Conservation (phyloP, 1,140 invertebrate species). For the Liolophura sinensis region DNA sequence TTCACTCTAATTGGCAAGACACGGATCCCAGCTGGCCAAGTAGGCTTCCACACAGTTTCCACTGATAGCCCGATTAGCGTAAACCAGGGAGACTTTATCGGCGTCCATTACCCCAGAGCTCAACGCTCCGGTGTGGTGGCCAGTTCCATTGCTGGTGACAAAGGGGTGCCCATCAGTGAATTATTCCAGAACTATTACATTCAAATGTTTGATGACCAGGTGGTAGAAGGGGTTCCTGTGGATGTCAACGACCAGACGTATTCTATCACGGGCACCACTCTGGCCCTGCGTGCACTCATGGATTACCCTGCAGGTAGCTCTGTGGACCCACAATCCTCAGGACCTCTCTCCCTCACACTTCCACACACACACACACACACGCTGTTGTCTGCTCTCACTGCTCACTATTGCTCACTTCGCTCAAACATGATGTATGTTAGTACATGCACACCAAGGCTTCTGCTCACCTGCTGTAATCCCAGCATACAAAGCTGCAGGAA, state of each 20-base stretch:
- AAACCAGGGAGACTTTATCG: slow-evolving; percentile 46
- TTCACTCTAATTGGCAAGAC: slow-evolving; percentile 37
- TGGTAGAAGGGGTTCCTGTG: slow-evolving; percentile 21
- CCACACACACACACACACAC: too few species aligned
- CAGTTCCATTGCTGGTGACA: slow-evolving; percentile 31
- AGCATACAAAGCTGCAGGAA: too few species aligned
- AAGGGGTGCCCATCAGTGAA: slow-evolving; percentile 27
- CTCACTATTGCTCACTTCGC: too few species aligned
- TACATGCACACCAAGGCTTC: too few species aligned
- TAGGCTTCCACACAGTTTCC: slow-evolving; percentile 33
- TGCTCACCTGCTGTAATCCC: too few species aligned
- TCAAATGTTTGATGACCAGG: slow-evolving; percentile 35
- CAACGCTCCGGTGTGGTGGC: slow-evolving; percentile 38
- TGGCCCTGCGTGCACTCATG: slow-evolving; percentile 45
- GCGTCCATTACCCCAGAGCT: slow-evolving; percentile 41
- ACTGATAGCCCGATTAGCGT: slow-evolving; percentile 30
- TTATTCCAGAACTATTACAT: slow-evolving; percentile 43
- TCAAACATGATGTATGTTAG: too few species aligned
- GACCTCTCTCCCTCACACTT: too few species aligned
- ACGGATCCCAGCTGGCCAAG: slow-evolving; percentile 27
- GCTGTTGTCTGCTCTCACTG: too few species aligned
- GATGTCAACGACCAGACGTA: slow-evolving; percentile 22
- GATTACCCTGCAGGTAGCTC: slow-evolving; percentile 24
- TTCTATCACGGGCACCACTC: slow-evolving; percentile 31
- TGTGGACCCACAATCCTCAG: too few species aligned